Evolutionary conservation across 2,797 vertebrate genomes (phyloP), one percentile per base, ranked within the genome.

Genomic region (Lepilemur septentrionalis): DNA sequence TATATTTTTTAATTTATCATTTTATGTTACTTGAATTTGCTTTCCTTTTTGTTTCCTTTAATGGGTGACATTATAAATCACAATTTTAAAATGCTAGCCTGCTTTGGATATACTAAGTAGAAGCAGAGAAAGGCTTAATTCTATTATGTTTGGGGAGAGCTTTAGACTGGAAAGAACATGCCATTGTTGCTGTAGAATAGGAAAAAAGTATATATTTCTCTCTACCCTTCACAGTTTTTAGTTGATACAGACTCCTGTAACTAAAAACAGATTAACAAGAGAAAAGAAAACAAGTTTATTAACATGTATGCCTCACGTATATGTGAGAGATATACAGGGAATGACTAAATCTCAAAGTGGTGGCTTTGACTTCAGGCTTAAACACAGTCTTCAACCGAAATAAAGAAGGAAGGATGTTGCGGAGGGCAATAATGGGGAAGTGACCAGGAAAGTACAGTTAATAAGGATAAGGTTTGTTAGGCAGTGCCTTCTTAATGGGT

Each of bases 371-470:
- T 80, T 55, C 22, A 46, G 46, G 22, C 23, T 79, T n/a, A 43
- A 43, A 73, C n/a, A 22, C 15, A 1, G 28, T 73, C n/a, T 59
- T 48, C 4, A 72, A 30, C 6, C 22, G 30, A 72, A 72, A 59
- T 8, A 48, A 78, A 72, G 25, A 80, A 70, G 38, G 28, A 28
- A 80, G 41, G 32, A 3, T 59, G 35, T 20, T 87, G 57, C 41
- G 4, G 6, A 12, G n/a, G 14, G 1, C 23, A 72, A 2, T n/a
- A 11, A 10, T 14, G 13, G 17, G 4, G 9, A 46, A 14, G 9
- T 67, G 6, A 41, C 23, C 30, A 81, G 30, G n/a, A 63, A 65
- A 86, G 43, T 25, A 32, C 10, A n/a, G 9, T 50, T 28, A 91
- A 55, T 1, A 41, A 43, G 85, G 32, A 2, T 14, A 7, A 59